A percentile compares a stretch with the other conserved stretches of the same genome.
Conservation (phyloP, 2,113 vertebrate genomes). For the Phyllopteryx taeniolatus region DNA sequence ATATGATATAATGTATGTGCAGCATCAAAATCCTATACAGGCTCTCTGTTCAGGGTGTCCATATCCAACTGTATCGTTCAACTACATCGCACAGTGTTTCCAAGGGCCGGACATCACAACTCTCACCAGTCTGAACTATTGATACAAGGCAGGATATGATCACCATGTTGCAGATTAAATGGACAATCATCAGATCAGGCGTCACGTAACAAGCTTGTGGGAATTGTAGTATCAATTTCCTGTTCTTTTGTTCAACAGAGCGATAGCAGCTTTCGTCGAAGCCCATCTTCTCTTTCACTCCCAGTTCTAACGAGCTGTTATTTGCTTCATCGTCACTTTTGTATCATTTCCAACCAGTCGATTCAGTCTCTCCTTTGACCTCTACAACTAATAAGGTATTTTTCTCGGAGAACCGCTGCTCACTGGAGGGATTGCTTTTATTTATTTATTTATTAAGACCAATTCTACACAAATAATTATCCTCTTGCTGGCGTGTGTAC, state of each 20-base stretch:
- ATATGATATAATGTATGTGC: too few relatives aligned
- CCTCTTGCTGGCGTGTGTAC: too few relatives aligned
- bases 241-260: background rate
- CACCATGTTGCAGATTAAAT: background rate
- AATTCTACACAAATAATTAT: background rate
- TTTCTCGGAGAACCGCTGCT: background rate
- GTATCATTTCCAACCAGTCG: background rate
- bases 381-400: background rate
- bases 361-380: background rate
- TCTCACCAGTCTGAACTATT: too few relatives aligned
- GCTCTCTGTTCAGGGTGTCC: too few relatives aligned
- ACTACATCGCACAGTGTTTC: too few relatives aligned
- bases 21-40: too few relatives aligned
- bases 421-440: background rate
- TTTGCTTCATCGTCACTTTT: background rate
- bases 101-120: too few relatives aligned
- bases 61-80: too few relatives aligned
- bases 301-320: background rate
- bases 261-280: background rate
- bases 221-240: background rate
- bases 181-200: background rate
- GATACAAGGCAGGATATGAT: background rate
- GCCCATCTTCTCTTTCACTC: background rate
- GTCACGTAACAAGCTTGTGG: background rate
- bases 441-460: background rate